Conservation (phyloP, 2,113 vertebrate genomes). For the Xiphias gladius region DNA sequence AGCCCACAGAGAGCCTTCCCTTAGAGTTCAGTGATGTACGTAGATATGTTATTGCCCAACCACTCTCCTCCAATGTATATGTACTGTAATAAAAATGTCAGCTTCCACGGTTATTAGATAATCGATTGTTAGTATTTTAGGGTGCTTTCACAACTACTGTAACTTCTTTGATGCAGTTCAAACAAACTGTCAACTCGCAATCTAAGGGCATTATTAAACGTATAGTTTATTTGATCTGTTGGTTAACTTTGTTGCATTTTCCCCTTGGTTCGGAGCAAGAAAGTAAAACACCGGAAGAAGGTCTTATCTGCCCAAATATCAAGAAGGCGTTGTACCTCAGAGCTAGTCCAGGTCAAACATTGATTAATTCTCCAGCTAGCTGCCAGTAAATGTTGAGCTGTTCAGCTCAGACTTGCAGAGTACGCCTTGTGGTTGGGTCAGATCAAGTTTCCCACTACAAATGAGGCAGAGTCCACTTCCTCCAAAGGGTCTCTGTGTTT, state of each 20-base stretch:
- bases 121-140: background rate
- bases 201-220: background rate
- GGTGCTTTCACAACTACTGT: background rate
- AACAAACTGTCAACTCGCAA: background rate
- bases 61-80: background rate
- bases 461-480: background rate
- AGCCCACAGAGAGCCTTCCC: slow-evolving; percentile 95
- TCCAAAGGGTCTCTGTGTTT: too few species aligned
- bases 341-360: background rate
- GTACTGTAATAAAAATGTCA: background rate
- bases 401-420: background rate
- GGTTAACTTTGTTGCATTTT: too few species aligned
- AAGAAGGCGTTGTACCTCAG: background rate
- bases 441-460: background rate
- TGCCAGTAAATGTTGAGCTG: background rate
- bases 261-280: too few species aligned
- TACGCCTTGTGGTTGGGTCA: background rate
- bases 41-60: slow-evolving; percentile 45
- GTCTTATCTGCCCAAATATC: background rate
- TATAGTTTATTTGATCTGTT: background rate
- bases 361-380: background rate
- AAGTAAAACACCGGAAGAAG: background rate
- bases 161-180: background rate
- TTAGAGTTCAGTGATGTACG: slow-evolving; percentile 97
- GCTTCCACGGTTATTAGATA: background rate